These are phyloP conservation scores for Polyommatus iphigenia DNA, from an alignment of 2,888 invertebrate genomes.

Conservation along the genomic window DNA sequence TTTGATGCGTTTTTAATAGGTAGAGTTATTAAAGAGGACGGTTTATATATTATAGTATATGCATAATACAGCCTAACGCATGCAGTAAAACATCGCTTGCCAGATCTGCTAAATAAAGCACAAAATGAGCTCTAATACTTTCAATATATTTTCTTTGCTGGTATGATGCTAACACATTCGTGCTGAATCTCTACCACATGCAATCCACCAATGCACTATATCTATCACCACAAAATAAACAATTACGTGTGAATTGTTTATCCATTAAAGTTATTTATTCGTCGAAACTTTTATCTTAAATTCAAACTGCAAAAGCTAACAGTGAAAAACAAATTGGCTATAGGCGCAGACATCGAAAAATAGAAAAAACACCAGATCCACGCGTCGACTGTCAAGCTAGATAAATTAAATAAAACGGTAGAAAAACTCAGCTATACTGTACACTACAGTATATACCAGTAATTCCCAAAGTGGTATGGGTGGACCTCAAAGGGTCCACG, in stretches of 20 bases:
- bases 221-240: background rate
- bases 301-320: slow-evolving; percentile 23
- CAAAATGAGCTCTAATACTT: background rate
- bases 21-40: too few relatives aligned
- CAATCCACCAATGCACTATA: background rate
- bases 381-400: slow-evolving; percentile 38
- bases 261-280: slow-evolving; percentile 19
- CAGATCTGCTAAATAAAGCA: too few relatives aligned
- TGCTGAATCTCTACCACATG: background rate
- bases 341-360: slow-evolving; percentile 28
- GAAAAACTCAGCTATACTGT: slow-evolving; percentile 37
- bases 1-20: too few relatives aligned
- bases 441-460: background rate
- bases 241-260: background rate
- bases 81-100: too few relatives aligned
- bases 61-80: too few relatives aligned
- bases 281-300: slow-evolving; percentile 19
- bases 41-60: too few relatives aligned
- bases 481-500: too few relatives aligned
- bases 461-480: too few relatives aligned
- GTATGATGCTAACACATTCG: background rate
- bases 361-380: slow-evolving; percentile 36
- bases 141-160: background rate
- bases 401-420: slow-evolving; percentile 42
- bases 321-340: slow-evolving; percentile 31